These are phyloP conservation scores for Diplogasteroides magnus DNA, from an alignment of 1,140 invertebrate genomes.

Conservation along the genomic window DNA sequence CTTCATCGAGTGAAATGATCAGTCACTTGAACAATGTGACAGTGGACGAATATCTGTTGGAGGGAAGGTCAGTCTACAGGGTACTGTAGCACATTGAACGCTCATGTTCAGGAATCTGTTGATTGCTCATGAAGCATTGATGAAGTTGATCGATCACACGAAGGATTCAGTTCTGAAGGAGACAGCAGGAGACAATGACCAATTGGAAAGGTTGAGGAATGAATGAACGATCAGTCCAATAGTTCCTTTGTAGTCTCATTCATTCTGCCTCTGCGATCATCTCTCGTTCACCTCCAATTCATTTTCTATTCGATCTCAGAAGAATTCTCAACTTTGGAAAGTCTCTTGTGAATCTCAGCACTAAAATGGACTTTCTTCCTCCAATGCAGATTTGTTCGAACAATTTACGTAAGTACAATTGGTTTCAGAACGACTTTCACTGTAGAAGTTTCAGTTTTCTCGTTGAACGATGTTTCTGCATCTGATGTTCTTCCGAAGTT, in stretches of 20 bases:
- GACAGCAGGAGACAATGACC: background rate
- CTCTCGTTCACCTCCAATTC: background rate
- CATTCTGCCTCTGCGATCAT: background rate
- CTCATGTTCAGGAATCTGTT: too few relatives aligned
- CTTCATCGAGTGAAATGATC: background rate
- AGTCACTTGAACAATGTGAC: background rate
- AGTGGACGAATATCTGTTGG: background rate
- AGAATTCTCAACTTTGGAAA: background rate
- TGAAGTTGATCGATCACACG: background rate
- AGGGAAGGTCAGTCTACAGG: too few relatives aligned
- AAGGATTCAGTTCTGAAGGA: background rate
- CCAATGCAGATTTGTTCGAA: slow-evolving; percentile 7
- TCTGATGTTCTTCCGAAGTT: slow-evolving; percentile 31
- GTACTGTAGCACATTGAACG: too few relatives aligned
- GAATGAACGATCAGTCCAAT: background rate
- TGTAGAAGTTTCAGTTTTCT: background rate
- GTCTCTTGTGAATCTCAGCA: background rate
- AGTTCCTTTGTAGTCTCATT: background rate
- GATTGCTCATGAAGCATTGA: background rate
- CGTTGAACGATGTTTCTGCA: background rate
- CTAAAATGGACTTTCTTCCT: slow-evolving; percentile 11
- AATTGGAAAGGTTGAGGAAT: background rate
- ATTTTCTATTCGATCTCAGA: background rate
- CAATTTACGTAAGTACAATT: slow-evolving; percentile 18
- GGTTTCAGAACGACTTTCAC: too few relatives aligned